These are phyloP conservation scores for Brachionus calyciflorus DNA, from an alignment of 1,140 invertebrate genomes.

Conservation along the genomic window DNA sequence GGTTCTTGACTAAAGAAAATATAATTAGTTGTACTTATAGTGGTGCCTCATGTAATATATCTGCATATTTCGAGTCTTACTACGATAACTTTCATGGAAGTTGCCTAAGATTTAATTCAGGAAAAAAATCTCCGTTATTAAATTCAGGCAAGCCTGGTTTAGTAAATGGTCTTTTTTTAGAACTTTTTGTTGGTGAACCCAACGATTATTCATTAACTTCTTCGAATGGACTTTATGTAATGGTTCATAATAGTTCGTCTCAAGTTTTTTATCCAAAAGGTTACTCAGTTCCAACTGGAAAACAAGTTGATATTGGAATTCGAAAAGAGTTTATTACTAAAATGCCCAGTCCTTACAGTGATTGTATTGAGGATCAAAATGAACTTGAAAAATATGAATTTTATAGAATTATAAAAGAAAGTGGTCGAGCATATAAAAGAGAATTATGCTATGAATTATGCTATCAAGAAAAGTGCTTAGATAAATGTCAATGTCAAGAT, in stretches of 20 bases:
- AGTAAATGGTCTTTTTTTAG: neutral
- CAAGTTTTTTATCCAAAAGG: neutral
- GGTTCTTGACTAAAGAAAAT: neutral
- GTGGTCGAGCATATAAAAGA: conserved; percentile 1
- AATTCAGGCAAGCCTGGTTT: conserved; percentile 14
- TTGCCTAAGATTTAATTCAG: conserved; percentile 26
- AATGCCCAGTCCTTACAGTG: conserved; percentile 19
- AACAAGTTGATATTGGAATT: neutral
- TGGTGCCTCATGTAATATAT: neutral
- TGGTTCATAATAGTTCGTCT: conserved; percentile 20
- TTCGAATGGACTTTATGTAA: neutral
- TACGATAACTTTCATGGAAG: neutral
- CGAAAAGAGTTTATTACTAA: neutral
- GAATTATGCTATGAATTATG: conserved; percentile 36
- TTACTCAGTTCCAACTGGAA: neutral
- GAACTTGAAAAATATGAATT: conserved; percentile 5
- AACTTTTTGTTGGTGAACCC: neutral
- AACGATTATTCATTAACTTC: neutral
- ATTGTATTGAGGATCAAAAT: conserved; percentile 7
- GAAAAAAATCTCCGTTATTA: neutral
- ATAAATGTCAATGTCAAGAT: conserved; percentile 35
- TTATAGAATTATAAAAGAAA: neutral
- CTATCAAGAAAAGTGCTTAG: neutral
- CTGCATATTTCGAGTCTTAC: neutral
- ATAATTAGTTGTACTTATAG: conserved; percentile 16